Percentiles rank a stretch among this genome's conserved stretches.
Conservation (phyloP, 1,140 invertebrate species). For the Heliconius hewitsoni region DNA sequence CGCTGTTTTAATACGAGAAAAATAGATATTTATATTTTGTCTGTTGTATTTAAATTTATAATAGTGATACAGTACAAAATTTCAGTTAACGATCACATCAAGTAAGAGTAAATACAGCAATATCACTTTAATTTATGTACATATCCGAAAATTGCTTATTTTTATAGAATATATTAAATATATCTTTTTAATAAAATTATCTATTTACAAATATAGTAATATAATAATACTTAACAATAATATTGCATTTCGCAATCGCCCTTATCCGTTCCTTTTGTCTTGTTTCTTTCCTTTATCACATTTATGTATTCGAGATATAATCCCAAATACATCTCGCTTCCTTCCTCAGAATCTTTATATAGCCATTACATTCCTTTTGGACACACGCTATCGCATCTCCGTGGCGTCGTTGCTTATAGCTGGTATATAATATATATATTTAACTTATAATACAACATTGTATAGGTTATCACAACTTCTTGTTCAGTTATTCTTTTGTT, state of each 20-base stretch:
- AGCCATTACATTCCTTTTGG: constrained; percentile 15
- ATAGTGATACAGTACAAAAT: constrained; percentile 52
- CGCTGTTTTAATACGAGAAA: constrained; percentile 32
- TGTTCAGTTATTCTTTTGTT: constrained; percentile 27
- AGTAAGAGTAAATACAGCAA: constrained; percentile 67
- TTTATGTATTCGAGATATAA: constrained; percentile 40
- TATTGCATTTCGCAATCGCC: constrained; percentile 77
- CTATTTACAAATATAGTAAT: constrained; percentile 72
- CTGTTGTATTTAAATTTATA: constrained; percentile 16
- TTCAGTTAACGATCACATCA: constrained; percentile 67
- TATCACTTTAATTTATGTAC: constrained; percentile 70
- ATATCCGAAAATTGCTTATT: constrained; percentile 74
- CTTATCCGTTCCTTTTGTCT: constrained; percentile 49
- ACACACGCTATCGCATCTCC: constrained; percentile 11
- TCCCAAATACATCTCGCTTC: constrained; percentile 24
- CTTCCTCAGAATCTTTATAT: constrained; percentile 7
- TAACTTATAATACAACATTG: constrained; percentile 31
- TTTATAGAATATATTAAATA: constrained; percentile 65
- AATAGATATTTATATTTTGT: constrained; percentile 10
- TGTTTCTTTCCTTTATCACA: constrained; percentile 47
- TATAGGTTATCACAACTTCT: constrained; percentile 35
- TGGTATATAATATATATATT: constrained; percentile 27
- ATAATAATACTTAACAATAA: constrained; percentile 74
- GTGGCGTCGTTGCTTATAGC: constrained; percentile 21
- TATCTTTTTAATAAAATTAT: constrained; percentile 59